Conservation (phyloP, 2,888 invertebrate genomes). For the Ashinkailepas kermadecensis region DNA sequence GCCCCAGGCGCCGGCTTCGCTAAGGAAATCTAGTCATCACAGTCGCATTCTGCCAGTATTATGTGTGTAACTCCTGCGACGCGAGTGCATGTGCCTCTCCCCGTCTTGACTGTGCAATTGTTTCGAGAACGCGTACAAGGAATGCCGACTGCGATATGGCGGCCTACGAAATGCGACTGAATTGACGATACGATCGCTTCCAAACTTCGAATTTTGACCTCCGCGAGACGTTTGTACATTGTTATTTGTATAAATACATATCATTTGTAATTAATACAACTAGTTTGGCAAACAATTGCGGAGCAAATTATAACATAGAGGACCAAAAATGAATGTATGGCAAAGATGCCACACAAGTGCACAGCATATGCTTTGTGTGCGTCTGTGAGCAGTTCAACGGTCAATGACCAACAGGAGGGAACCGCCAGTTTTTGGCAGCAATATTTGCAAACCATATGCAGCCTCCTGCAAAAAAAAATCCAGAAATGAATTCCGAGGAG, state of each 20-base stretch:
- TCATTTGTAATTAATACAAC: not conserved
- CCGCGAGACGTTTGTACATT: conserved; percentile 1
- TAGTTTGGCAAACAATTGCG: not conserved
- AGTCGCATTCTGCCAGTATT: conserved; percentile 3
- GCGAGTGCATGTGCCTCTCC: not conserved
- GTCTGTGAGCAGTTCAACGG: no score
- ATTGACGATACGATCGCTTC: not conserved
- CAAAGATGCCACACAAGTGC: no score
- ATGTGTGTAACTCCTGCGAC: not conserved
- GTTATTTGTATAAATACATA: conserved; percentile 23
- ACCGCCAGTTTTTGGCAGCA: no score
- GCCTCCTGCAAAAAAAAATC: no score
- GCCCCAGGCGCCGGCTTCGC: not conserved
- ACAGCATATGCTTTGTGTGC: no score
- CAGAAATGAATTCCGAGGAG: no score
- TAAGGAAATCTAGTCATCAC: not conserved
- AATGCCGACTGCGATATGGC: conserved; percentile 5
- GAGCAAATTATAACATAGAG: no score
- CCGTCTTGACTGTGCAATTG: conserved; percentile 1
- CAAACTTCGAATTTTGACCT: conserved; percentile 20
- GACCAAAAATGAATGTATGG: no score
- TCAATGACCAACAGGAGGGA: no score
- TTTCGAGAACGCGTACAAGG: conserved; percentile 13
- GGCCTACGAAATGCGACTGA: not conserved
- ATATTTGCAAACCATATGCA: no score